Conservation (phyloP, 2,113 vertebrate species). For the Neofelis nebulosa region DNA sequence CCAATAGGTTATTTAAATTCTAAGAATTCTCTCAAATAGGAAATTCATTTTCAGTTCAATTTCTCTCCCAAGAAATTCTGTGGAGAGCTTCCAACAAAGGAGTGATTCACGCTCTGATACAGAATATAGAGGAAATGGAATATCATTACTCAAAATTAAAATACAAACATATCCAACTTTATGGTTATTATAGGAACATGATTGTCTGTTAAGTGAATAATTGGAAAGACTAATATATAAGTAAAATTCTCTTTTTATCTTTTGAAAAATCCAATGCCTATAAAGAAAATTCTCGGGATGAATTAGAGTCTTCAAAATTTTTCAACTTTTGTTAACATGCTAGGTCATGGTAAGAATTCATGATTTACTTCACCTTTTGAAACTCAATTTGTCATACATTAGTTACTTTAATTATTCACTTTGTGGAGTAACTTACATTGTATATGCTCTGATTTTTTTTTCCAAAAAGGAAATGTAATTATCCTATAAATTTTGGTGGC, state of each 20-base stretch:
- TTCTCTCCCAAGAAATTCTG: conserved; percentile 55
- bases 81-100: conserved; percentile 25
- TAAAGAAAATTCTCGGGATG: not conserved
- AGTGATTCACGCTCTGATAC: conserved; percentile 8
- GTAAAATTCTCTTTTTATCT: not conserved
- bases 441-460: not conserved
- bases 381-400: not conserved
- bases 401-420: not conserved
- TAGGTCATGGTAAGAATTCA: not conserved
- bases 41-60: conserved; percentile 53
- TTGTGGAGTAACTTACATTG: not conserved
- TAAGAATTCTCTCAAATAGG: conserved; percentile 51
- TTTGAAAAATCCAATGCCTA: not conserved
- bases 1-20: conserved; percentile 48
- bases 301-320: not conserved
- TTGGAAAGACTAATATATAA: not conserved
- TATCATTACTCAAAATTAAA: not conserved
- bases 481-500: not conserved
- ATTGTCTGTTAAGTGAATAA: not conserved
- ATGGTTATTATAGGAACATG: not conserved
- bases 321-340: not conserved
- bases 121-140: not conserved
- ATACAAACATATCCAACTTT: not conserved
- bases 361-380: not conserved
- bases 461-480: not conserved